These are phyloP conservation scores for Zaprionus africanus DNA, from an alignment of 1,140 invertebrate genomes.

Conservation along the genomic window DNA sequence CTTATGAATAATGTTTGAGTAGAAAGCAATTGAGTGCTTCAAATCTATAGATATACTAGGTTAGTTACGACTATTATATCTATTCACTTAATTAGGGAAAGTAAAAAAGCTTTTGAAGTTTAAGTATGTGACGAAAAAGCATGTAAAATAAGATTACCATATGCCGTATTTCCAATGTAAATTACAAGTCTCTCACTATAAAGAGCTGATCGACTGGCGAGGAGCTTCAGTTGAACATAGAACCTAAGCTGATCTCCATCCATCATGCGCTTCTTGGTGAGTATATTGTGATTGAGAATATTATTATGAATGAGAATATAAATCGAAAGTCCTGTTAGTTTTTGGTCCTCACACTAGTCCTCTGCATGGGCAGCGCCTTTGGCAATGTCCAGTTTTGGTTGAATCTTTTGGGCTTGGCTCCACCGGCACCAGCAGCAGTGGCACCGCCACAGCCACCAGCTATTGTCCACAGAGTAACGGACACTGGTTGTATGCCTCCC, in stretches of 20 bases:
- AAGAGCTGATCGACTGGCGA: background rate
- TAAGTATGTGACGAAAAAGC: background rate
- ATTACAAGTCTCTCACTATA: background rate
- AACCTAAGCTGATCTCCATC: background rate
- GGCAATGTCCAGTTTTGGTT: slow-evolving; percentile 5
- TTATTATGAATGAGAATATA: background rate
- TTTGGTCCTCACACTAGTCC: slow-evolving; percentile 29
- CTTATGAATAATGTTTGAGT: background rate
- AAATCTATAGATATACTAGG: background rate
- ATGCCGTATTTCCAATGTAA: background rate
- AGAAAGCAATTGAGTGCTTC: background rate
- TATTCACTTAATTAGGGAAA: background rate
- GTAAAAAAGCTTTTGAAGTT: background rate
- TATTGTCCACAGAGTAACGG: background rate
- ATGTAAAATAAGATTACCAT: background rate
- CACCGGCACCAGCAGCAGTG: background rate
- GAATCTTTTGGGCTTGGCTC: slow-evolving; percentile 8
- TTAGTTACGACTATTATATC: background rate
- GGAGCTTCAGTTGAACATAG: background rate
- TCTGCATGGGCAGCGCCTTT: slow-evolving; percentile 32
- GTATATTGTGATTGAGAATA: background rate
- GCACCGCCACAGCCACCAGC: background rate
- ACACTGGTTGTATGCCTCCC: background rate
- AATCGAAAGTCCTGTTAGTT: slow-evolving; percentile 15
- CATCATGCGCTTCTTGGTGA: slow-evolving; percentile 39